phyloP scores from a whole-genome alignment of 2,113 vertebrate species.

The Callocephalon fimbriatum region DNA sequence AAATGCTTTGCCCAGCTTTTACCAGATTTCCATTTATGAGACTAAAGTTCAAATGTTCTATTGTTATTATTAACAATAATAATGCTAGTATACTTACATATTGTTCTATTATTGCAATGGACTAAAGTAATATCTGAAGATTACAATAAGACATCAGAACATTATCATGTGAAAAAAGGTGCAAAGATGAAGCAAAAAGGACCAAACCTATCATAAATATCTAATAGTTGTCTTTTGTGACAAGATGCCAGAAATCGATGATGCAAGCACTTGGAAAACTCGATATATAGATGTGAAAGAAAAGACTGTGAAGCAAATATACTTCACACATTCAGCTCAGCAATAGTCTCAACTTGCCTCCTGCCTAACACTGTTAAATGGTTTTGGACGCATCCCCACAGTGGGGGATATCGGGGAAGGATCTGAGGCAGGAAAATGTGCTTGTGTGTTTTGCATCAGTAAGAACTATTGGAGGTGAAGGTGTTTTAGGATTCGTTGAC shows the following conservation, averaged over 20 bases:
- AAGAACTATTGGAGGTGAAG: not conserved
- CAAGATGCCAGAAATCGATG: accelerated
- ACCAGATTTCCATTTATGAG: not conserved
- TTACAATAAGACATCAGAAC: not conserved
- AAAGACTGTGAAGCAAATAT: not conserved
- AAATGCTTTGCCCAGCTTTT: not conserved
- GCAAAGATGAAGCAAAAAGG: not conserved
- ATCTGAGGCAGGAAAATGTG: not conserved
- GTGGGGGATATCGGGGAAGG: not conserved
- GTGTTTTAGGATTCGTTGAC: not conserved
- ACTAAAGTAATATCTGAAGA: not conserved
- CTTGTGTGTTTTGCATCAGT: not conserved
- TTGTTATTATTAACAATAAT: not conserved
- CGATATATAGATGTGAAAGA: not conserved
- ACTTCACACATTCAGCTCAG: not conserved
- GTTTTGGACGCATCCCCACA: not conserved
- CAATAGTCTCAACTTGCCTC: not conserved
- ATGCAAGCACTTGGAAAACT: not conserved
- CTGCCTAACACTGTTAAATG: not conserved
- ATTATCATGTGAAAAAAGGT: not conserved
- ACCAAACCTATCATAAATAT: not conserved
- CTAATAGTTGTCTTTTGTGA: not conserved
- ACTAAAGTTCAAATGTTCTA: not conserved
- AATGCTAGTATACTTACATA: not conserved
- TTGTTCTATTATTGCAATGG: not conserved